Conservation (phyloP, 2,888 invertebrate genomes). For the Heteromurus nitidus region DNA sequence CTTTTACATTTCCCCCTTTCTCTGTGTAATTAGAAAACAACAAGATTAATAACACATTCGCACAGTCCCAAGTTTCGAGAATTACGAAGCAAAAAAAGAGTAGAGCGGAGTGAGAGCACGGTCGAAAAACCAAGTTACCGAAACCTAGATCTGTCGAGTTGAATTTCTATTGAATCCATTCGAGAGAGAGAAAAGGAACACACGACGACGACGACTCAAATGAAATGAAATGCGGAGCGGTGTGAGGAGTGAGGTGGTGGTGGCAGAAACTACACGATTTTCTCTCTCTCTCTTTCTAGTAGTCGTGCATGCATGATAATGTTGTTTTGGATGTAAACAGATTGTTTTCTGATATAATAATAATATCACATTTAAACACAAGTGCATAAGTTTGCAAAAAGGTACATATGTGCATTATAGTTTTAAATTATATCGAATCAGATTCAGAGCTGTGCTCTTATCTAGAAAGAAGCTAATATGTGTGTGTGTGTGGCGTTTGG, state of each 20-base stretch:
- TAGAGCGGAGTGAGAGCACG: neutral
- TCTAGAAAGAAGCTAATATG: too few relatives aligned
- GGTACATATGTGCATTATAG: neutral
- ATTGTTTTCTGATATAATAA: conserved; percentile 36
- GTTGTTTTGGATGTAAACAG: conserved; percentile 12
- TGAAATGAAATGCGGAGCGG: neutral
- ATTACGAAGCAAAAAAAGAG: neutral
- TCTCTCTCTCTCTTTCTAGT: conserved; percentile 5
- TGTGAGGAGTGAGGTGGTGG: neutral
- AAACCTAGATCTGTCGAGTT: conserved; percentile 56
- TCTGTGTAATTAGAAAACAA: conserved; percentile 58
- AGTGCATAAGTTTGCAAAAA: too few relatives aligned
- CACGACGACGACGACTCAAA: conserved; percentile 1
- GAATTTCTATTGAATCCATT: conserved; percentile 24
- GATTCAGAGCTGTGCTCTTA: neutral
- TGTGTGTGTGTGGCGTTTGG: too few relatives aligned
- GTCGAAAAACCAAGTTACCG: conserved; percentile 48
- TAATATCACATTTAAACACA: conserved; percentile 7
- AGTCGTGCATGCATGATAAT: neutral
- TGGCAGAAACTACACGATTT: neutral
- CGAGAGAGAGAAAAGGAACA: conserved; percentile 28
- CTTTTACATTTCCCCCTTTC: neutral
- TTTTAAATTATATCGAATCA: neutral
- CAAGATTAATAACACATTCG: conserved; percentile 49
- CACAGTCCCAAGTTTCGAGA: neutral